Evolutionary conservation across 2,113 vertebrate genomes (phyloP), one percentile per base, ranked within the genome.

Genomic region (Salvator merianae): DNA sequence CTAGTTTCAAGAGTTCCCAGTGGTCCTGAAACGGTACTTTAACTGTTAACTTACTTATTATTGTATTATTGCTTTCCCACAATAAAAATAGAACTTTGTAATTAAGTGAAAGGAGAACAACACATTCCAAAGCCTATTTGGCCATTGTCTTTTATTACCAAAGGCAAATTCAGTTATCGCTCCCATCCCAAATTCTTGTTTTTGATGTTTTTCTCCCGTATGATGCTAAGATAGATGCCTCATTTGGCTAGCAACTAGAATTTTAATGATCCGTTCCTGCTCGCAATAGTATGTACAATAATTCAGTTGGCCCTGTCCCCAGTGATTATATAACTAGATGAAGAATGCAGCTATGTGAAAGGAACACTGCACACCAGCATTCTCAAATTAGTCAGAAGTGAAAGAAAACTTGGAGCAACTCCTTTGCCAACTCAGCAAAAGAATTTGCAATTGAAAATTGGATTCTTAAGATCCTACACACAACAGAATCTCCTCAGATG

Each of bases 21-120:
- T 14, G 28, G 55, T 9, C 4, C 80, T 88, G 50, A 66, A 82
- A 84, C 76, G 83, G 53, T 40, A 0, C 66, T 88, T 91, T 86
- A 68, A 76, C n/a, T n/a, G 63, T 74, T 77, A n/a, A n/a, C 36
- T 36, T 77, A 2, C 77, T n/a, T n/a, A 66, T 86, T 90, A 77
- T 76, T 87, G 53, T 32, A 62, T 0, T 82, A 24, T 87, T 63
- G 28, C 5, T 20, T 88, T 84, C 50, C 18, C 68, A 32, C 71
- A 36, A 73, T 75, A 81, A 6, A 80, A 87, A 73, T 53, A 36
- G 20, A 14, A 82, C 81, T 90, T 63, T 1, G 13, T 88, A 55
- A 77, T 73, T 1, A 2, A 81, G 78, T 78, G 69, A 13, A 66
- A 13, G 47, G 34, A 59, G 18, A 84, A 71, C 77, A 85, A 7